Conservation (phyloP, 2,113 vertebrate genomes). For the Carassius auratus region DNA sequence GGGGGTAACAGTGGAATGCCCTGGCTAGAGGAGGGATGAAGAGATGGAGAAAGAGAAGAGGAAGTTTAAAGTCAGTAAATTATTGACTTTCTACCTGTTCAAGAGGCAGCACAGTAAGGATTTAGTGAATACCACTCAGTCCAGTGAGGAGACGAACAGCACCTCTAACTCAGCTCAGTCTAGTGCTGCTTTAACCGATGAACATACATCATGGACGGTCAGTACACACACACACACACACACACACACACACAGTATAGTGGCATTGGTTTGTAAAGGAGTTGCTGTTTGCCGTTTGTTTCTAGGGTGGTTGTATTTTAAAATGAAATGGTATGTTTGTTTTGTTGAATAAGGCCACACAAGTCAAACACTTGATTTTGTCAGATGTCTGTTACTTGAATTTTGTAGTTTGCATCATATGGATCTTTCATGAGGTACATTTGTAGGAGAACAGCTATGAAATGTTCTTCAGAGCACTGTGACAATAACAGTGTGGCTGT, state of each 20-base stretch:
- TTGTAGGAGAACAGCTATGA: not conserved
- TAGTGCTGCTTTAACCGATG: slow-evolving; percentile 23
- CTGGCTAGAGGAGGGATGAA: slow-evolving; percentile 54
- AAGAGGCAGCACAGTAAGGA: slow-evolving; percentile 66
- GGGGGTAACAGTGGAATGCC: slow-evolving; percentile 46
- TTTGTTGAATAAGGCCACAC: not conserved
- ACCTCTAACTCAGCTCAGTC: slow-evolving; percentile 45
- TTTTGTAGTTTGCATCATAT: not conserved
- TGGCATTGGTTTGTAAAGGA: not conserved
- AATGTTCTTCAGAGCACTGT: not conserved
- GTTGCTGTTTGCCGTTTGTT: not conserved
- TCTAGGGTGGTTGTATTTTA: not conserved
- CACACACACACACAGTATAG: not conserved
- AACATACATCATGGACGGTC: slow-evolving; percentile 45
- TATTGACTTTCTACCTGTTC: slow-evolving; percentile 69
- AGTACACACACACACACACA: slow-evolving; percentile 18
- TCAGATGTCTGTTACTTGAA: not conserved
- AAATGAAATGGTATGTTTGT: not conserved
- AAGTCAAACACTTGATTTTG: not conserved
- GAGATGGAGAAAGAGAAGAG: slow-evolving; percentile 76
- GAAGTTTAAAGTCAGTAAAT: slow-evolving; percentile 69
- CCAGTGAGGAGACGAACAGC: slow-evolving; percentile 38
- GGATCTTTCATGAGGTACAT: not conserved
- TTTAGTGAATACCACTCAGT: slow-evolving; percentile 32
- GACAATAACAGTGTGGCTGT: no score